Evolutionary conservation across 2,888 invertebrate species (phyloP), one percentile per base, ranked within the genome.

Genomic region (Ischnura elegans): DNA sequence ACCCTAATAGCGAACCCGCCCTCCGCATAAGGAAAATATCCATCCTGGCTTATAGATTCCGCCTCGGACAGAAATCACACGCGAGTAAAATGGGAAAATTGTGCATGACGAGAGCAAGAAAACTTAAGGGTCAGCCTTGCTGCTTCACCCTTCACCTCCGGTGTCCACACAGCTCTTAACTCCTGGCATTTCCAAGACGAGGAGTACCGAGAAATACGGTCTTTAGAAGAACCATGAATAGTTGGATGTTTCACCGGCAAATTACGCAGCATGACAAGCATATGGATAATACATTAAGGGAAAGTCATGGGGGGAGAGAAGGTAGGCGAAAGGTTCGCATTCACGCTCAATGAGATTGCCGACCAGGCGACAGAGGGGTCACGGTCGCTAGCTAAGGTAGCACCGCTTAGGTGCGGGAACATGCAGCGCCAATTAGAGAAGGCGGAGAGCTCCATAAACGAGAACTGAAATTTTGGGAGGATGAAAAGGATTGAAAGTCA

Each of bases 251-350:
- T 76, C 76, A n/a, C 76, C 8, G 76, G 90, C 90, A 61, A 90
- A 90, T 90, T 90, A 90, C 61, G 90, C 90, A 90, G 90, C 90
- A 90, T 90, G 90, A 90, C 90, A 90, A 90, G 90, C 76, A 76
- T 36, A 76, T 25, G 29, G 29, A 36, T 29, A 76, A 76, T 76
- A 76, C 76, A 76, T 76, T 76, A 76, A 76, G 76, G 76, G 76
- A 36, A 76, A 76, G 36, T 76, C 29, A 76, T 76, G 76, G 76
- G 76, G 10, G 76, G 25, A 25, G 61, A 10, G 76, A 36, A 25
- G 29, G 76, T 10, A 1, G 36, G 76, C 29, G 76, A 13, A 36
- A 36, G 61, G 76, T 76, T 76, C 76, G 36, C 76, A 76, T 76
- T 76, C 10, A 76, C 36, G 76, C 36, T 36, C 36, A 25, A 76